Conservation (phyloP, 2,888 invertebrate genomes). For the Calameuta idolon region DNA sequence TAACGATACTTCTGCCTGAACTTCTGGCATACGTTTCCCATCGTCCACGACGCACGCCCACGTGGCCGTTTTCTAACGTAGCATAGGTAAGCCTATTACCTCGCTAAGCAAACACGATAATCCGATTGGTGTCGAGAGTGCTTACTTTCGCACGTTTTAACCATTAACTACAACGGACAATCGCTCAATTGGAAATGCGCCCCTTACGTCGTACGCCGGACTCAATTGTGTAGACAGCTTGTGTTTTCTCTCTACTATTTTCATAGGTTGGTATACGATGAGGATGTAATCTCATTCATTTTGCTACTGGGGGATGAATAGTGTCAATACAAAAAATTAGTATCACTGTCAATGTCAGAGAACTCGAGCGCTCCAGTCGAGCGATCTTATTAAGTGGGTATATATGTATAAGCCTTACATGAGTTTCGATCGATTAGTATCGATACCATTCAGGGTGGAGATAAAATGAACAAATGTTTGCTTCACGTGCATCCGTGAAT, state of each 20-base stretch:
- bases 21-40: conserved; percentile 1
- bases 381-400: background rate
- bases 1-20: background rate
- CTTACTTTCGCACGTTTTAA: conserved; percentile 61
- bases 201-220: background rate
- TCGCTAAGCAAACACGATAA: conserved; percentile 53
- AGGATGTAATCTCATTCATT: background rate
- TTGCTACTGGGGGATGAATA: background rate
- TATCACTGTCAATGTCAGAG: background rate
- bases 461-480: background rate
- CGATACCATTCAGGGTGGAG: background rate
- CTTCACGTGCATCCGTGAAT: background rate
- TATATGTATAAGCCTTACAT: background rate
- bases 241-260: background rate
- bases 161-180: conserved; percentile 37
- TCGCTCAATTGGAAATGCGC: background rate
- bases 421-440: background rate
- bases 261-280: background rate
- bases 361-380: background rate
- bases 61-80: conserved; percentile 24
- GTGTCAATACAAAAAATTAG: background rate
- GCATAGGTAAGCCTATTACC: conserved; percentile 50
- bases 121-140: conserved; percentile 54
- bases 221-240: background rate
- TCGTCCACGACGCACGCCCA: conserved; percentile 11